Percentiles rank a stretch among this genome's conserved stretches.
Conservation (phyloP, 2,113 vertebrate genomes). For the Xerus inauris region DNA sequence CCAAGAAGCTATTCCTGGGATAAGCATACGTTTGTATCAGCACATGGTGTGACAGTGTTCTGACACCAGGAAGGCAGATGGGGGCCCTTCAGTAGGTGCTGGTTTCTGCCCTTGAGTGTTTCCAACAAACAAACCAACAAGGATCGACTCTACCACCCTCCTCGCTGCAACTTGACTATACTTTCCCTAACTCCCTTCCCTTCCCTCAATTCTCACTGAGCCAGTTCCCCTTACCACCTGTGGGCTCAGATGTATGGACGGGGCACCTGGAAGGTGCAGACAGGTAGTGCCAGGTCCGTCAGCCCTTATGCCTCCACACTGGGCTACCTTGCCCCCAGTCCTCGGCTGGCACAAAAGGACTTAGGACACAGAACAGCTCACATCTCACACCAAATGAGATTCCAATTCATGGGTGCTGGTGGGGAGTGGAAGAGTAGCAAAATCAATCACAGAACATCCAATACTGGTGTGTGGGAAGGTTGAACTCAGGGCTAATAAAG, state of each 20-base stretch:
- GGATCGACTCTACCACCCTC: neutral
- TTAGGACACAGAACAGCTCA: conserved; percentile 4
- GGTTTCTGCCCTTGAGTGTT: conserved; percentile 32
- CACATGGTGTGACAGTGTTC: neutral
- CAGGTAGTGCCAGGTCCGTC: neutral
- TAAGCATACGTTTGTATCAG: neutral
- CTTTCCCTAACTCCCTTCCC: neutral
- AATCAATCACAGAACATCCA: conserved; percentile 19
- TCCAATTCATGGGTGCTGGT: neutral
- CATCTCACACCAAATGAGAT: neutral
- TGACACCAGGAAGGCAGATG: neutral
- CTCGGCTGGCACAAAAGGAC: neutral
- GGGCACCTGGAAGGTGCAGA: neutral
- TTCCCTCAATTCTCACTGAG: neutral
- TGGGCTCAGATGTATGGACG: neutral
- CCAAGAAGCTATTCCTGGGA: conserved; percentile 61
- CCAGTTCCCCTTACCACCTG: neutral
- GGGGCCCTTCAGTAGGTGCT: neutral
- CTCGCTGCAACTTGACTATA: neutral
- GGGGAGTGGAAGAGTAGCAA: neutral
- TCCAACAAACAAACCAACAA: neutral
- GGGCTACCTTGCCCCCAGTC: neutral
- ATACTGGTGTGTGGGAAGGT: conserved; percentile 4
- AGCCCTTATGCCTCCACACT: neutral
- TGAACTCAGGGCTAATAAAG: conserved; percentile 33